Evolutionary conservation across 2,113 vertebrate species (phyloP), one percentile per base, ranked within the genome.

Genomic region (Centrocercus urophasianus): DNA sequence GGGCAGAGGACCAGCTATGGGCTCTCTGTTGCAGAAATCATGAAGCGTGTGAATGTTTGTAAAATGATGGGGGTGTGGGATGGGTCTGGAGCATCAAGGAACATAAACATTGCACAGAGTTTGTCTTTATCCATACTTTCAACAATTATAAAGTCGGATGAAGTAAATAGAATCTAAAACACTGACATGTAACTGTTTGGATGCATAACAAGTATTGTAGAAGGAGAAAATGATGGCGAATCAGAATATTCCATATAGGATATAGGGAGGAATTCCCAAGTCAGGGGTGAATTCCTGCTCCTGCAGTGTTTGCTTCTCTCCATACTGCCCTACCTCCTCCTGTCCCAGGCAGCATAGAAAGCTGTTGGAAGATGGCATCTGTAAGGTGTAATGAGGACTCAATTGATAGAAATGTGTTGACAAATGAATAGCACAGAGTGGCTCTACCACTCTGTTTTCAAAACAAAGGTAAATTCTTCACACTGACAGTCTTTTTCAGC

Each of bases 1-100:
- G 96, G 94, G 94, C 95, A 94, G 63, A 84, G 69, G 59, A 90
- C 93, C 96, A 97, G 90, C 73, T 66, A 66, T 84, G 73, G 80
- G 66, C 65, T 75, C 54, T 95, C 86, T 91, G 70, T 95, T 88
- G 90, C 92, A 97, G 94, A 84, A 93, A 92, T 92, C 45, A n/a
- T 20, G 66, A 81, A 63, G 57, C 84, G 77, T 7, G 14, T n/a
- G 56, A 87, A 72, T 21, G 57, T 76, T 78, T 73, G 65, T 91
- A 75, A 93, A 93, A 88, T 95, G 64, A 83, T 11, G 30, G 73
- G 73, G 65, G 75, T 90, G 10, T 6, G 48, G 43, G 47, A 48
- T 57, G 54, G 43, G 10, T 72, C 61, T 83, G 76, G 27, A 88
- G 69, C 72, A 72, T 15, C 52, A 57, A 91, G 69, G 63, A 90